Percentiles rank a stretch among this genome's conserved stretches.
These are phyloP conservation scores for Nothoprocta pentlandii DNA, from an alignment of 2,113 vertebrate genomes.

Conservation along the genomic window DNA sequence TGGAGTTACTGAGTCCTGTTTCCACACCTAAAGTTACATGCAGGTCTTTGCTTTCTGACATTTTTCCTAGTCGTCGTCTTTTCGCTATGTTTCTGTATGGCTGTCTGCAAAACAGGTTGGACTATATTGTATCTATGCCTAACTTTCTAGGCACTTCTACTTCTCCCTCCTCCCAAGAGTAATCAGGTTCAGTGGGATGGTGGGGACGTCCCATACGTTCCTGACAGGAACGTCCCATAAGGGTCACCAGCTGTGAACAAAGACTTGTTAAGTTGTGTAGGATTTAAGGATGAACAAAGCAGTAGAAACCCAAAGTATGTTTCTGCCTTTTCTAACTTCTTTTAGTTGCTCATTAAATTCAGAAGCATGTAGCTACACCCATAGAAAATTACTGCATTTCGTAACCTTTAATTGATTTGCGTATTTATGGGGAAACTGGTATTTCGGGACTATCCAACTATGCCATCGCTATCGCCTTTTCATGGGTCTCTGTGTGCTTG, in stretches of 20 bases:
- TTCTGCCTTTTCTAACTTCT: constrained; percentile 17
- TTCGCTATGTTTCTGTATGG: neutral
- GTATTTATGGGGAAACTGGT: constrained; percentile 67
- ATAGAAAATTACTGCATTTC: constrained; percentile 70
- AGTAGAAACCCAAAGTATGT: neutral
- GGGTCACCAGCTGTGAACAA: neutral
- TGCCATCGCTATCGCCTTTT: constrained; percentile 2
- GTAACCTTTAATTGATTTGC: constrained; percentile 66
- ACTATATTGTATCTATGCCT: neutral
- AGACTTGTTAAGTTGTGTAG: neutral
- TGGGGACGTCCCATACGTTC: too few relatives aligned
- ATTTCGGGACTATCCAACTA: constrained; percentile 58
- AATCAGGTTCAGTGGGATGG: neutral
- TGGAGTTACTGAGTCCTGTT: neutral
- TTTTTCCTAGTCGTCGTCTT: neutral
- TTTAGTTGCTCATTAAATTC: constrained; percentile 66
- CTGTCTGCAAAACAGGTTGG: neutral
- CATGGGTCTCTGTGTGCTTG: neutral
- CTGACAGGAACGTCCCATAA: neutral
- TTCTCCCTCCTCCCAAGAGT: neutral
- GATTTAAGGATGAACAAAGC: constrained; percentile 8
- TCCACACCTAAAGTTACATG: neutral
- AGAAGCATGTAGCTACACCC: constrained; percentile 67
- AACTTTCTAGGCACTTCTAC: constrained; percentile 10
- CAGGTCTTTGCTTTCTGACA: neutral